Percentiles rank a stretch among this genome's conserved stretches.
Conservation (phyloP, 2,888 invertebrate species). For the Ethmia dodecea region DNA sequence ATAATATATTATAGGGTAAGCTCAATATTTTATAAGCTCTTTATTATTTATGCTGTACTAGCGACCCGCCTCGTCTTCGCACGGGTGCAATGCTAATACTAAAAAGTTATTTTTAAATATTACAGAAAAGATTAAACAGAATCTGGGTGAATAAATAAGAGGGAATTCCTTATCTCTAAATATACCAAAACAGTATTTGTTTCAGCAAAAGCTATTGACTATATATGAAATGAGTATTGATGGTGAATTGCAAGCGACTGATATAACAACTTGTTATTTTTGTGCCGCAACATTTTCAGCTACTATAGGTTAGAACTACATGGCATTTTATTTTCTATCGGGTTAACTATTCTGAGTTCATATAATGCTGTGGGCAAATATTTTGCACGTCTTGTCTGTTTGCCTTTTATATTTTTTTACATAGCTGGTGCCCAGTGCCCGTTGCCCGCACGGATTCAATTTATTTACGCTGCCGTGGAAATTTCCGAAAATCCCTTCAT, state of each 20-base stretch:
- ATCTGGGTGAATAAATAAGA: not conserved
- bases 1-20: no score
- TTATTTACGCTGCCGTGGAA: not conserved
- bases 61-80: no score
- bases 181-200: not conserved
- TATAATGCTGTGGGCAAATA: not conserved
- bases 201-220: not conserved
- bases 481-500: not conserved
- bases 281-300: slow-evolving; percentile 85
- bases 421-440: not conserved
- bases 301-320: slow-evolving; percentile 67
- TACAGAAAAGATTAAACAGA: not conserved
- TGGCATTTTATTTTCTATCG: not conserved
- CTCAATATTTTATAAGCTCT: no score
- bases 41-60: no score
- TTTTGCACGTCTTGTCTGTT: not conserved
- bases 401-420: not conserved
- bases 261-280: slow-evolving; percentile 86
- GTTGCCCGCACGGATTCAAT: not conserved
- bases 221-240: not conserved
- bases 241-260: slow-evolving; percentile 65
- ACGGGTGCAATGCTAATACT: not conserved
- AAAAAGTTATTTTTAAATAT: not conserved
- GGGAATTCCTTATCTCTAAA: not conserved
- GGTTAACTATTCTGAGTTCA: not conserved